Percentiles rank a stretch among this genome's conserved stretches.
phyloP scores from a whole-genome alignment of 2,797 vertebrate genomes.

The Acrossocheilus fasciatus region DNA sequence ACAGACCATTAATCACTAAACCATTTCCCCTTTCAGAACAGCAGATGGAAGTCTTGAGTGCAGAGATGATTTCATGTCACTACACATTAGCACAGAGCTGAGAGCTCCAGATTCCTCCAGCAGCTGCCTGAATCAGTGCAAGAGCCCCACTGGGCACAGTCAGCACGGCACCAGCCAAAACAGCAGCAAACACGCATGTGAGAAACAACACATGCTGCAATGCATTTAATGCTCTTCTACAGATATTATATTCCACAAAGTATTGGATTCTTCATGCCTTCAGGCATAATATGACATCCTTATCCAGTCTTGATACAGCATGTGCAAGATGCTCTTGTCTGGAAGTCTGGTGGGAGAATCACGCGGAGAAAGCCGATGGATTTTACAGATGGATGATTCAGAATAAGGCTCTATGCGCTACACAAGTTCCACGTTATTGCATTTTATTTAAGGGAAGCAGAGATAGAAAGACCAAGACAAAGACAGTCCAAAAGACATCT shows the following conservation, averaged over 20 bases:
- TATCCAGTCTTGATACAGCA: neutral
- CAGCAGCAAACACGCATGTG: slow-evolving; percentile 55
- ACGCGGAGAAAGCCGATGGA: neutral
- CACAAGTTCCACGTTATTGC: neutral
- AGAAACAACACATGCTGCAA: slow-evolving; percentile 1
- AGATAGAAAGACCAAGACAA: neutral
- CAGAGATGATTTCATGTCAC: slow-evolving; percentile 68
- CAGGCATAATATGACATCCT: neutral
- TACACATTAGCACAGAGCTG: slow-evolving; percentile 68
- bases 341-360: slow-evolving; percentile 22
- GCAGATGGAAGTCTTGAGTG: slow-evolving; percentile 70
- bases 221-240: slow-evolving; percentile 6
- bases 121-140: slow-evolving; percentile 65
- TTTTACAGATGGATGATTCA: slow-evolving; percentile 24
- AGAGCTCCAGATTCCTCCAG: slow-evolving; percentile 51
- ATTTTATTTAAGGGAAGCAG: slow-evolving; percentile 5
- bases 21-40: slow-evolving; percentile 59
- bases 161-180: slow-evolving; percentile 51
- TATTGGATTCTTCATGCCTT: neutral
- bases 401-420: neutral
- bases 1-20: slow-evolving; percentile 41
- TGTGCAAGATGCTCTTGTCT: slow-evolving; percentile 2
- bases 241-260: slow-evolving; percentile 6
- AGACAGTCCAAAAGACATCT: neutral
- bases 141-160: slow-evolving; percentile 45